Base-by-base conservation (phyloP, 1,140 invertebrate species). In the Neoseiulus cucumeris region DNA sequence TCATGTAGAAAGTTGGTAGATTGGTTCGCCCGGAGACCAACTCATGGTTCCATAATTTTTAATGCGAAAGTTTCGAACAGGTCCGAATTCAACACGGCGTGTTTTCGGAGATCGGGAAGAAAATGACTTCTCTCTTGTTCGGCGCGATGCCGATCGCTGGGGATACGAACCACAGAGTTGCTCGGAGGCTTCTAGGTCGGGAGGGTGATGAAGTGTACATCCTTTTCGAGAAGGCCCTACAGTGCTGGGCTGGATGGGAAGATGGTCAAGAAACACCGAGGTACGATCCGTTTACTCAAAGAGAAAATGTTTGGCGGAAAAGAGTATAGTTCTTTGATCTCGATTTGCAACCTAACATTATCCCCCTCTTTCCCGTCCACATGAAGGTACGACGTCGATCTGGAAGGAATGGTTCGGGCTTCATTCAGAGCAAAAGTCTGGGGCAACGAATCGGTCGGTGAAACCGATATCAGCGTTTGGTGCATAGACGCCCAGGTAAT, bases 401-500 rank as follows among this genome's bases (percentile, higher is more conserved):
- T 59, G 14, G 33, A 25, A 6, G 33, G 22, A 25, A 29, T 59
- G 51, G 51, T 59, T 17, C 25, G 12, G n/a, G 22, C 25, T 17
- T 25, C 51, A 25, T 59, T 59, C 22, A 25, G 51, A 9, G 22
- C 51, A 20, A 59, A 59, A 20, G 22, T 59, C 14, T 59, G 51
- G 51, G 33, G 22, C 17, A 59, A 59, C 51, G 51, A 59, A 33
- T 33, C 51, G 4, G 14, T 59, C 25, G 25, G 25, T 17, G 51
- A 59, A 59, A 20, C 14, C 1, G 51, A 59, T 20, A 59, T 59
- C 1, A 25, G 33, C 25, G 5, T 14, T 5, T 59, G 51, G 51
- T 59, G 51, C 9, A 59, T 59, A 25, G 51, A 59, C 51, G 51
- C 51, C 14, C 51, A 59, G 51, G 51, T 59, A 59, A 59, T 25